Evolutionary conservation across 2,797 vertebrate species (phyloP).

Genomic region (Kryptopterus vitreolus): DNA sequence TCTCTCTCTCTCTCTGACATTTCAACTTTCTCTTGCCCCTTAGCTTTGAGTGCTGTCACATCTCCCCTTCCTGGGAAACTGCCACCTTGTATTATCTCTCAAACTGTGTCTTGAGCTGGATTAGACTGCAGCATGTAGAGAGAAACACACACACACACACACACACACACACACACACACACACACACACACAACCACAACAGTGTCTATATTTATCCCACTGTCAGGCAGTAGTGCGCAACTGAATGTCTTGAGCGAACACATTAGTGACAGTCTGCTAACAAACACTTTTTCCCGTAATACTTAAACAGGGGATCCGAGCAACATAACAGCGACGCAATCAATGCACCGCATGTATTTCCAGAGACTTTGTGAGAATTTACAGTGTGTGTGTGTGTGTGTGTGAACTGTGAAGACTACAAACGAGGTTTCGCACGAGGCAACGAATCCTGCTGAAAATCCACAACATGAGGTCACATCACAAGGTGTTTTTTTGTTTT

Average conservation of each 20-base stretch:
- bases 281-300: background rate
- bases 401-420: background rate
- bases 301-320: background rate
- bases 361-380: background rate
- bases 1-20: background rate
- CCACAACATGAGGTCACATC: background rate
- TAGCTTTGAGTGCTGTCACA: slow-evolving; percentile 29
- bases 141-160: slow-evolving; percentile 16
- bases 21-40: slow-evolving; percentile 32
- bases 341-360: background rate
- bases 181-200: slow-evolving; percentile 35
- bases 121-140: slow-evolving; percentile 10
- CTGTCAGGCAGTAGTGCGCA: background rate
- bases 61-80: slow-evolving; percentile 31
- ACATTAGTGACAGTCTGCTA: slow-evolving; percentile 12
- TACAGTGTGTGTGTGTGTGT: background rate
- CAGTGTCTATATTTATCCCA: slow-evolving; percentile 2
- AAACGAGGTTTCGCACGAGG: slow-evolving; percentile 1
- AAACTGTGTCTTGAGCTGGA: slow-evolving; percentile 27
- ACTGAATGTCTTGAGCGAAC: slow-evolving; percentile 3
- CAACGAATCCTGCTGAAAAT: background rate
- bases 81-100: slow-evolving; percentile 32
- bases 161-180: slow-evolving; percentile 18
- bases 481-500: background rate
- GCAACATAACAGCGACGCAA: background rate